Conservation (phyloP, 2,797 vertebrate genomes). For the Echeneis naucrates region DNA sequence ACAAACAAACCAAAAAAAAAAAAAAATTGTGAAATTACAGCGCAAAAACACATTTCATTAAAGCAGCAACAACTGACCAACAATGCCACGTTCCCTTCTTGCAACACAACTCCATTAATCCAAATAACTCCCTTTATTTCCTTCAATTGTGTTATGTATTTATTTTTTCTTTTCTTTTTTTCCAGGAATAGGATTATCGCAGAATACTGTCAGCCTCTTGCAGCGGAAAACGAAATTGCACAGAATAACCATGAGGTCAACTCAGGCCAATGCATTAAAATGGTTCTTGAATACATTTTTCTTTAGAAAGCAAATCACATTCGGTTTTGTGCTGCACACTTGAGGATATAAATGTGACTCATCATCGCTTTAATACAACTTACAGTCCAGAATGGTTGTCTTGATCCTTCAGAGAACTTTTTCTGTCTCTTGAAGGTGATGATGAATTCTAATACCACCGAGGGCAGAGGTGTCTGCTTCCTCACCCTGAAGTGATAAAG, state of each 20-base stretch:
- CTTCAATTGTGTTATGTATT: constrained; percentile 13
- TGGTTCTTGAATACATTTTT: constrained; percentile 55
- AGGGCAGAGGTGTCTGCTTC: constrained; percentile 41
- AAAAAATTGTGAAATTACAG: constrained; percentile 59
- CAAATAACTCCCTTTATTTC: constrained; percentile 31
- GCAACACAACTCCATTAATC: constrained; percentile 35
- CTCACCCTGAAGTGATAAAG: constrained; percentile 58
- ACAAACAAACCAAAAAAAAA: no score
- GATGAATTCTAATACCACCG: constrained; percentile 66
- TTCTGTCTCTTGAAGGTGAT: constrained; percentile 63
- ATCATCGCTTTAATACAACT: constrained; percentile 68
- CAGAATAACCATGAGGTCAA: constrained; percentile 53
- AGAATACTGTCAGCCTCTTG: constrained; percentile 38
- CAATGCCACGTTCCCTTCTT: constrained; percentile 26
- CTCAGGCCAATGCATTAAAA: constrained; percentile 58
- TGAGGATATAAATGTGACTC: constrained; percentile 57
- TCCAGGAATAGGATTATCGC: constrained; percentile 38
- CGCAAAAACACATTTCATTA: constrained; percentile 61
- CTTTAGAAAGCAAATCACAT: constrained; percentile 53
- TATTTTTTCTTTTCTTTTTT: constrained; percentile 27
- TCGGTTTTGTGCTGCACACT: constrained; percentile 56
- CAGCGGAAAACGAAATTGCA: constrained; percentile 44
- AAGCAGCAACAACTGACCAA: constrained; percentile 54
- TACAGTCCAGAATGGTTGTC: constrained; percentile 68
- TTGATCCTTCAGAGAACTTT: constrained; percentile 53